Percentiles rank a stretch among this genome's conserved stretches.
Evolutionary conservation across 2,888 invertebrate species (phyloP).

Genomic region (Argynnis bischoffii): DNA sequence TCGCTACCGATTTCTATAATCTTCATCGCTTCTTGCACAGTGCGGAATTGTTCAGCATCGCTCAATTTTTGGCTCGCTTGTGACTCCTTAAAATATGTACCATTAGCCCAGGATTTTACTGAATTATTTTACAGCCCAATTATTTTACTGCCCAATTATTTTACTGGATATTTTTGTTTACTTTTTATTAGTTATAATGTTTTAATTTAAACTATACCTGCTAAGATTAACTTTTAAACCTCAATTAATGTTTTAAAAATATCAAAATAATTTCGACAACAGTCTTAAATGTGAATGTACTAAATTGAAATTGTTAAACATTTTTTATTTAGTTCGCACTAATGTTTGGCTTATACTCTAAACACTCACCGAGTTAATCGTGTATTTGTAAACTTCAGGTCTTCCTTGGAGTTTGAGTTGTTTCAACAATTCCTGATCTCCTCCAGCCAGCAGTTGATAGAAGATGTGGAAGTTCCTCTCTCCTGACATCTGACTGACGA

Average conservation of each 20-base stretch:
- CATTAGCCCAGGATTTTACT: too few relatives aligned
- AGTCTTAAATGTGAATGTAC: too few relatives aligned
- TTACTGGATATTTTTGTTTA: too few relatives aligned
- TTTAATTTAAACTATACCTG: too few relatives aligned
- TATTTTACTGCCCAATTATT: too few relatives aligned
- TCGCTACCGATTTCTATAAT: conserved; percentile 88
- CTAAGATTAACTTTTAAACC: too few relatives aligned
- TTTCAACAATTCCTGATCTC: conserved; percentile 84
- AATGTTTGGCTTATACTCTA: neutral
- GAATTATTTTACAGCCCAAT: too few relatives aligned
- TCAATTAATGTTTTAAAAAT: too few relatives aligned
- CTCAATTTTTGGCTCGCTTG: conserved; percentile 60
- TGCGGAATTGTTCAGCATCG: conserved; percentile 86
- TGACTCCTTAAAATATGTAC: conserved; percentile 47
- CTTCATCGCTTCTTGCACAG: conserved; percentile 88
- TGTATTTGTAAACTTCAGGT: conserved; percentile 88
- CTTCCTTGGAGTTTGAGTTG: conserved; percentile 86
- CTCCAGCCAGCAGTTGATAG: conserved; percentile 92
- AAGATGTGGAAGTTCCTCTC: conserved; percentile 97
- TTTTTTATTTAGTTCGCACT: neutral
- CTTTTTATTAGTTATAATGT: too few relatives aligned
- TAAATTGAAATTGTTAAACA: neutral
- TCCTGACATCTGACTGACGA: conserved; percentile 91
- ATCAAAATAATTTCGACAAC: too few relatives aligned
- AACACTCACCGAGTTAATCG: conserved; percentile 86